These are phyloP conservation scores for Hylomyscus alleni DNA, from an alignment of 2,797 vertebrate genomes.

Conservation along the genomic window DNA sequence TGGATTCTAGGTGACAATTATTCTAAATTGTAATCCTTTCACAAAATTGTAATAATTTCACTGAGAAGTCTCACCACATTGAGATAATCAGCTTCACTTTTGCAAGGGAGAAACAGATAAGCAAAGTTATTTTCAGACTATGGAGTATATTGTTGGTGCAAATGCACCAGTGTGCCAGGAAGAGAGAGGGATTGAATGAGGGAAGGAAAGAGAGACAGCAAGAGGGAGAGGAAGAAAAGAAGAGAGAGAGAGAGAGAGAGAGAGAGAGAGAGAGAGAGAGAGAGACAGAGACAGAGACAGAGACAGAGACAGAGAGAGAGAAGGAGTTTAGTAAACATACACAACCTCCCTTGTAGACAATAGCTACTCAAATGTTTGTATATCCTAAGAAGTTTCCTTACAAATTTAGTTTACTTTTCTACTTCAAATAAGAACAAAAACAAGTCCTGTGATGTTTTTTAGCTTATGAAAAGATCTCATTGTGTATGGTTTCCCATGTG, in stretches of 20 bases:
- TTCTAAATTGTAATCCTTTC: neutral
- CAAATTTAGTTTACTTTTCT: slow-evolving; percentile 7
- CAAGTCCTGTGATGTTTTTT: neutral
- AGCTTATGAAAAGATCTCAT: neutral
- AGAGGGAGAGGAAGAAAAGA: neutral
- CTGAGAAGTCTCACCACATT: slow-evolving; percentile 8
- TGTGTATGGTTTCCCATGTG: neutral
- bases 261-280: too few species aligned
- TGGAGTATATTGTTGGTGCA: neutral
- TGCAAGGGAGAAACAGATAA: neutral
- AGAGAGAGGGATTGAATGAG: neutral
- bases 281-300: too few species aligned
- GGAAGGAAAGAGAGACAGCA: too few species aligned
- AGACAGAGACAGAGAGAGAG: neutral
- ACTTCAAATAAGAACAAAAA: neutral
- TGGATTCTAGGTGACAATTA: neutral
- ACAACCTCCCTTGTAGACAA: neutral
- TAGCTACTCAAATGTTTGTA: neutral
- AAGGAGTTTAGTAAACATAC: neutral
- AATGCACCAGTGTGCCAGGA: rapidly evolving
- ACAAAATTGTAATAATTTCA: neutral
- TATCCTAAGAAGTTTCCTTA: neutral
- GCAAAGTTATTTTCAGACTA: neutral
- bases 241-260: too few species aligned
- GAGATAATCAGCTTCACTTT: neutral